phyloP scores from a whole-genome alignment of 2,113 vertebrate genomes.

The Loxodonta africana region DNA sequence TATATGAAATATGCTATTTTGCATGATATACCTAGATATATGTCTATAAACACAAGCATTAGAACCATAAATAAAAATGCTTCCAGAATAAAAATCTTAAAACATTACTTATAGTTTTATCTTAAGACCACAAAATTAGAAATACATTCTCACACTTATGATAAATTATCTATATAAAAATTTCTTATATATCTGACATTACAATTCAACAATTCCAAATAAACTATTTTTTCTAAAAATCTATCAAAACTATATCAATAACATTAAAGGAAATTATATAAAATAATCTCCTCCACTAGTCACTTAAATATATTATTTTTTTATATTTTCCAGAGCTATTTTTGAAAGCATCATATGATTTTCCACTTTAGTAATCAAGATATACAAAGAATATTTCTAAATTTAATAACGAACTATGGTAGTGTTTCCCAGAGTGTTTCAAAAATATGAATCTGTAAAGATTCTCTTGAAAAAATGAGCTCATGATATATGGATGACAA shows the following conservation, averaged over 20 bases:
- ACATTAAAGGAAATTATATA: neutral
- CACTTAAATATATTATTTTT: neutral
- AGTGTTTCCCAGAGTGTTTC: neutral
- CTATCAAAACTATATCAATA: neutral
- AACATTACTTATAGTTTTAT: neutral
- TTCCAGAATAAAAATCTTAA: neutral
- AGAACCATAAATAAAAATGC: neutral
- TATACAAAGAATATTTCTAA: neutral
- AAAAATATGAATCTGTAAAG: neutral
- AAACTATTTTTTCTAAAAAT: constrained; percentile 3
- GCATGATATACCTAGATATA: neutral
- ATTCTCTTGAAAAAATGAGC: neutral
- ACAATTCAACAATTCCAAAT: neutral
- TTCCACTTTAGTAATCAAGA: neutral
- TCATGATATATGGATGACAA: constrained; percentile 10
- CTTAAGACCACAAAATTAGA: constrained; percentile 12
- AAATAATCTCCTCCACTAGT: neutral
- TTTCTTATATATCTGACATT: neutral
- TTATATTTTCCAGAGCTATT: neutral
- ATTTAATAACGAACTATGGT: neutral
- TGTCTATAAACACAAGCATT: neutral
- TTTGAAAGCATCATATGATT: neutral
- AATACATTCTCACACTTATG: neutral
- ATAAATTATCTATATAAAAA: neutral
- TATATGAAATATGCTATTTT: neutral